Percentiles rank a stretch among this genome's conserved stretches.
These are phyloP conservation scores for Pyrgilauda ruficollis DNA, from an alignment of 2,113 vertebrate species.

Conservation along the genomic window DNA sequence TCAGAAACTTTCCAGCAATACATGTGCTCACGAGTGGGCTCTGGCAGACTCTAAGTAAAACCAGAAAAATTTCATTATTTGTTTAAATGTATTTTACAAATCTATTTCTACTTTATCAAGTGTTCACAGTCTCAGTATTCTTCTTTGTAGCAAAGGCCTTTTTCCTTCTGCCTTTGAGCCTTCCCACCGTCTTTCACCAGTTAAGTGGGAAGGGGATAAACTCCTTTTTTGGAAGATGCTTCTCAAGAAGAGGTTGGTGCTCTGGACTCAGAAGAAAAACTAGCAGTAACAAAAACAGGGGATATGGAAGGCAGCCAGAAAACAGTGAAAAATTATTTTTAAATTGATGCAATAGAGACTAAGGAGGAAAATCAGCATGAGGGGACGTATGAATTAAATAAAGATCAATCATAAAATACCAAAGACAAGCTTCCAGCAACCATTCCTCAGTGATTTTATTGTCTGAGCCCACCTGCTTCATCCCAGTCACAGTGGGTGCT, in stretches of 20 bases:
- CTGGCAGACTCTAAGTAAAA: background rate
- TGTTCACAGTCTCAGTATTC: background rate
- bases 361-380: background rate
- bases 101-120: background rate
- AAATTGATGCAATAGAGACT: background rate
- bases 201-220: background rate
- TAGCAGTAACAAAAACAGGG: background rate
- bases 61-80: background rate
- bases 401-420: background rate
- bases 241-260: background rate
- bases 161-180: background rate
- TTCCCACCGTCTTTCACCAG: background rate
- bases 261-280: background rate
- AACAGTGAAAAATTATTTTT: background rate
- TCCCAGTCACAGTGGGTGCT: background rate
- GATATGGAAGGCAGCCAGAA: background rate
- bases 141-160: background rate
- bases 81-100: background rate
- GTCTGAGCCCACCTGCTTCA: background rate
- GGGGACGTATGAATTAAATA: background rate
- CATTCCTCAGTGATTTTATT: background rate
- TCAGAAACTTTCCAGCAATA: background rate
- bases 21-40: rapidly evolving
- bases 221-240: background rate
- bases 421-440: background rate